phyloP scores from a whole-genome alignment of 2,797 vertebrate species.

The Coluber constrictor region DNA sequence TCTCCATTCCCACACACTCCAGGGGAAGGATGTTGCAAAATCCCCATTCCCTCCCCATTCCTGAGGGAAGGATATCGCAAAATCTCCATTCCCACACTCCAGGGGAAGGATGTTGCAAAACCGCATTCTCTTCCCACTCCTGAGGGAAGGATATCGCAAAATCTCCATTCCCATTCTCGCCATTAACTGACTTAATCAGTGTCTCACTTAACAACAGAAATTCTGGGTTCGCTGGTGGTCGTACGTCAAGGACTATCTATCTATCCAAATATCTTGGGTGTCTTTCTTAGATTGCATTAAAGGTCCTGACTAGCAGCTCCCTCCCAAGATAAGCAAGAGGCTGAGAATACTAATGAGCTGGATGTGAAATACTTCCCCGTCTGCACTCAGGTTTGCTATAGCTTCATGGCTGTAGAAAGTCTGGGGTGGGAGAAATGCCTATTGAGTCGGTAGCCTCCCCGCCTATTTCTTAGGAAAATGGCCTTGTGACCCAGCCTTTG shows the following conservation, averaged over 20 bases:
- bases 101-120: too few relatives aligned
- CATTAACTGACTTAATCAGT: too few relatives aligned
- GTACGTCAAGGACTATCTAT: background rate
- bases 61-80: too few relatives aligned
- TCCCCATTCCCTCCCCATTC: too few relatives aligned
- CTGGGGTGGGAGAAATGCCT: background rate
- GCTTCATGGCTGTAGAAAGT: background rate
- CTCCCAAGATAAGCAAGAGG: background rate
- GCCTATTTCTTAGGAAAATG: slow-evolving; percentile 13
- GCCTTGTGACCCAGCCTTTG: slow-evolving; percentile 1
- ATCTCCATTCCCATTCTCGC: too few relatives aligned
- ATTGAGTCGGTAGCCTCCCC: slow-evolving; percentile 19
- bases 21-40: too few relatives aligned
- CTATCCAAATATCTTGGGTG: background rate
- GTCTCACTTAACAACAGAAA: background rate
- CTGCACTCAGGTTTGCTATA: slow-evolving; percentile 28
- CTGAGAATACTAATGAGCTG: background rate
- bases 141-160: too few relatives aligned
- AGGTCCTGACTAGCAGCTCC: slow-evolving; percentile 49
- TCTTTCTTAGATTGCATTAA: background rate
- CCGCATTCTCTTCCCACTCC: too few relatives aligned
- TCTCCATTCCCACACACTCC: too few relatives aligned
- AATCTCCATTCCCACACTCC: too few relatives aligned
- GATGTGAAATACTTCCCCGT: background rate
- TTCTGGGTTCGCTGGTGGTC: background rate